phyloP scores from a whole-genome alignment of 1,140 invertebrate genomes.

The Monochamus saltuarius region DNA sequence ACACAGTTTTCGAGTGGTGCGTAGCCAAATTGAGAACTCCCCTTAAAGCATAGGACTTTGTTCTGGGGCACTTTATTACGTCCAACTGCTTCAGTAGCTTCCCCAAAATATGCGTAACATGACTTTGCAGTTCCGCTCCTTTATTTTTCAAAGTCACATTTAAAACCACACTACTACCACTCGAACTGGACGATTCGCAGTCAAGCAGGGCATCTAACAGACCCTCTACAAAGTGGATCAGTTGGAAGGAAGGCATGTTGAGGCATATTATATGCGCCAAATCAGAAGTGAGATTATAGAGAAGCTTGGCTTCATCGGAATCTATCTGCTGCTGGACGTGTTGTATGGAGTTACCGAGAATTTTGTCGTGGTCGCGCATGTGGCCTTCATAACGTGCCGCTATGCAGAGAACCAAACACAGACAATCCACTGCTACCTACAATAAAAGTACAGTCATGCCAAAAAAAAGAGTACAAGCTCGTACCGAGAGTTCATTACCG shows the following conservation, averaged over 20 bases:
- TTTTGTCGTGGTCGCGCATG: conserved; percentile 60
- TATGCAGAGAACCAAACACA: conserved; percentile 64
- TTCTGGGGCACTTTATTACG: conserved; percentile 48
- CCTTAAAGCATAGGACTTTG: conserved; percentile 53
- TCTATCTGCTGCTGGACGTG: conserved; percentile 62
- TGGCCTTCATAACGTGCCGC: conserved; percentile 66
- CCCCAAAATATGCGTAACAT: conserved; percentile 59
- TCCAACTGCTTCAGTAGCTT: conserved; percentile 56
- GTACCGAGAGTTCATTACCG: background rate
- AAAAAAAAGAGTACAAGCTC: too few relatives aligned
- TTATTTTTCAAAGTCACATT: conserved; percentile 64
- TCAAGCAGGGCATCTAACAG: conserved; percentile 64
- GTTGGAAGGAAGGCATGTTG: conserved; percentile 66
- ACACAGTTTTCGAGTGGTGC: conserved; percentile 75
- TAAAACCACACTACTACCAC: conserved; percentile 65
- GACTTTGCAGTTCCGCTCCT: conserved; percentile 62
- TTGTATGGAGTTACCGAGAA: conserved; percentile 60
- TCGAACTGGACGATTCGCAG: conserved; percentile 62
- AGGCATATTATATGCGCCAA: conserved; percentile 58
- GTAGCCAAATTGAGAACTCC: conserved; percentile 67
- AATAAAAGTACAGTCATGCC: conserved; percentile 9
- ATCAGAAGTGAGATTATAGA: conserved; percentile 63
- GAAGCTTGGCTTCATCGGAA: conserved; percentile 66
- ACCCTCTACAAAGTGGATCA: conserved; percentile 64
- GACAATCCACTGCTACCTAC: conserved; percentile 60